Base-by-base conservation (phyloP, 2,113 vertebrate genomes). In the Thalassarche chlororhynchos region DNA sequence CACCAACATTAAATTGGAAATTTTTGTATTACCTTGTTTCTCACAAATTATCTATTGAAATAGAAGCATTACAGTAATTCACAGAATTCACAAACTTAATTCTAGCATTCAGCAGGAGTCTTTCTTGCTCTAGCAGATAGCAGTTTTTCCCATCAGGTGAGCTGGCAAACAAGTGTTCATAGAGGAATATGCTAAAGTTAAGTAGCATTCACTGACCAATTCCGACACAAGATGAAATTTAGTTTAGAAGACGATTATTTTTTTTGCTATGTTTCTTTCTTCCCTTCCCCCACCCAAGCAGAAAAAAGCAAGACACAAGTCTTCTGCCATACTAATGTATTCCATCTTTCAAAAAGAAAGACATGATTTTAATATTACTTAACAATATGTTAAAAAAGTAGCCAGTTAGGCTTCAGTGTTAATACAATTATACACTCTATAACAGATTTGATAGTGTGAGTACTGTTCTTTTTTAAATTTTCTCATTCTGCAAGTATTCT, bases 261-360 rank as follows among this genome's bases (percentile, higher is more conserved):
- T 72, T 49, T 29, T 29, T 7, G 11, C 14, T 65, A 26, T 21
- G 4, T 65, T 89, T 70, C 19, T 32, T 65, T 65, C 18, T 52
- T n/a, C 66, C 71, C 58, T 85, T 32, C 71, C 14, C 40, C 77
- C 10, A 38, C 46, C 88, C 97, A 76, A 52, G 58, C 86, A 98
- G 95, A 98, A 99, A 98, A 98, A 98, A 97, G 86, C 91, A 98
- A 98, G 98, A 99, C 99, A 98, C 98, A 97, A 95, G 75, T 96
- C 97, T 98, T 99, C 99, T 99, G 99, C 99, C 99, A 99, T 99
- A 99, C 99, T 99, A 99, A 99, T 99, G 99, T 99, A 99, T 99
- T 99, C 99, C 99, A 99, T 99, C 99, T 99, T 99, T 99, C 99
- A 99, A 99, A 99, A 99, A 99, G 99, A 99, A 99, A 99, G 99